Evolutionary conservation across 2,797 vertebrate species (phyloP).

Genomic region (Brotula barbata): DNA sequence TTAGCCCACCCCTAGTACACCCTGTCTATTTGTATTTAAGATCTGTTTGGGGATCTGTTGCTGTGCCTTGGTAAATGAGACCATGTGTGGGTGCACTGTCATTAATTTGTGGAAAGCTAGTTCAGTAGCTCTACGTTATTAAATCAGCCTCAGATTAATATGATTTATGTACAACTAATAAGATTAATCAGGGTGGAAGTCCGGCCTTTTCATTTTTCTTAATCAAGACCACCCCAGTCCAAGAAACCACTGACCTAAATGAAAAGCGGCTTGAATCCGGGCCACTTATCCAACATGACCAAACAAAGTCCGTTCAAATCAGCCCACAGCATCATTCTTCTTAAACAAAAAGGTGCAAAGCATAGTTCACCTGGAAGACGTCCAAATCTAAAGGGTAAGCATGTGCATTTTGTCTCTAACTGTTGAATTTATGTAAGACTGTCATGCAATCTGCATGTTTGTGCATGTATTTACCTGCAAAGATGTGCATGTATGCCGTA

Average conservation of each 20-base stretch:
- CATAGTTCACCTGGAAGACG: conserved; percentile 48
- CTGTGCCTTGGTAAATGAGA: no score
- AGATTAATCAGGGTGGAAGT: no score
- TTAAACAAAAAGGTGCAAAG: conserved; percentile 62
- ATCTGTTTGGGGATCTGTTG: no score
- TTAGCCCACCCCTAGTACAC: no score
- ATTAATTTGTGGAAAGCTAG: no score
- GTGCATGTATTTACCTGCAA: conserved; percentile 1
- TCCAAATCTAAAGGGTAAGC: conserved; percentile 44
- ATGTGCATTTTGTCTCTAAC: conserved; percentile 39
- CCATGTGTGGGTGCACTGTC: no score
- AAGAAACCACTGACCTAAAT: neutral
- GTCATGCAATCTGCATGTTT: conserved; percentile 6
- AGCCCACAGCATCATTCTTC: conserved; percentile 6
- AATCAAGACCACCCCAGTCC: neutral
- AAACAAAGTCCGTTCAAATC: conserved; percentile 20
- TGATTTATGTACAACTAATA: no score
- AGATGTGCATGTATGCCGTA: neutral
- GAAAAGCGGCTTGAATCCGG: conserved; percentile 4
- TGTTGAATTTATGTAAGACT: conserved; percentile 18
- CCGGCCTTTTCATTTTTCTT: no score
- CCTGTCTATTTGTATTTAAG: no score
- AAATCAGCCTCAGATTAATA: no score
- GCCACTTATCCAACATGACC: conserved; percentile 2
- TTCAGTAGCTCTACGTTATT: no score